Evolutionary conservation across 2,888 invertebrate genomes (phyloP), one percentile per base, ranked within the genome.

Genomic region (Palloptera scutellata): DNA sequence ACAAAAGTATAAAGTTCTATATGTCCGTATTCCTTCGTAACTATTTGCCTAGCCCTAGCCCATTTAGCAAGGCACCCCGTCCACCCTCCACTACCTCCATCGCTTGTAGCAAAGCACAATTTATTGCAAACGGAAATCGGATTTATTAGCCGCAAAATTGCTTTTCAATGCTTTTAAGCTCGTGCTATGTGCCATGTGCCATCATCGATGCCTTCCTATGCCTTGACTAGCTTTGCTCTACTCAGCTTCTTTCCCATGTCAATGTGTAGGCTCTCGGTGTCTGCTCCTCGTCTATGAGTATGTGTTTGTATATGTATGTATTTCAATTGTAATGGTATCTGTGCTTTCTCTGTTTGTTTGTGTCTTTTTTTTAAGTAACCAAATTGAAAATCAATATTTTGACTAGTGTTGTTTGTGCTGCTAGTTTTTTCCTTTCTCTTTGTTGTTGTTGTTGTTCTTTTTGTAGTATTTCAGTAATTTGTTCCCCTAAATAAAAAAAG

Each of bases 81-180:
- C 30, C 30, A 30, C 2, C 6, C 30, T 4, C 30, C 30, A 4
- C 30, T 6, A 30, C 30, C 2, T 30, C 6, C 30, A 30, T 30
- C 30, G 3, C 2, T 30, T 51, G 57, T 8, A 40, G 64, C 58
- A 70, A 66, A 62, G 67, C 66, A 61, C 78, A 78, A 81, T 82
- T 81, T 81, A 82, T 82, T 77, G 78, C 73, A 73, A 77, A 77
- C 76, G 81, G 77, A 81, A 82, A 80, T 81, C 79, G 79, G 79
- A 81, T 81, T 81, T 81, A 82, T 81, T 81, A 80, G 80, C 82
- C 80, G 75, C 80, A 81, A 81, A 81, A 82, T 81, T 82, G 82
- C 77, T 78, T 80, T 80, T 68, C 78, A 77, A 77, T 79, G 76
- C 73, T 54, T 66, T 66, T 61, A 40, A 61, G 52, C 43, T 65